Conservation (phyloP, 2,113 vertebrate genomes). For the Blennius ocellaris region DNA sequence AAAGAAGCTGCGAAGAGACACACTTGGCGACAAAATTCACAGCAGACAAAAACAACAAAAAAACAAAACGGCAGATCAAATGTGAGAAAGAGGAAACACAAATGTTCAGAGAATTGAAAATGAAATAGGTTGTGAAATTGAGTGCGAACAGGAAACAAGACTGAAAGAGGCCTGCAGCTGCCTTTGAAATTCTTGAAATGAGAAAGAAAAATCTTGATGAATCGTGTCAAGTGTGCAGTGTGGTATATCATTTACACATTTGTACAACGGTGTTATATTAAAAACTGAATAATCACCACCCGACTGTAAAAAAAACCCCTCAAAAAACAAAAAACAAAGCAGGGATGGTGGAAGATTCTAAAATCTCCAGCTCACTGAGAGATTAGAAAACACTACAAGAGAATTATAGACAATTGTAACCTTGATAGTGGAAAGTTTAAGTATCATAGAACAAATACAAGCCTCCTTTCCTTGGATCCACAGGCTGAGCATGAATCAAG, state of each 20-base stretch:
- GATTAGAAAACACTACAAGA: background rate
- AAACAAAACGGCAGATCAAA: conserved; percentile 34
- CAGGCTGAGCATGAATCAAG: background rate
- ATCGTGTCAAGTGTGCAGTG: background rate
- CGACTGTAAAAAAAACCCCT: too few relatives aligned
- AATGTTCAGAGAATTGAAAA: conserved; percentile 62
- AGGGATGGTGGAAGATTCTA: too few relatives aligned
- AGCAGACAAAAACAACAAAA: conserved; percentile 19
- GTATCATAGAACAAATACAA: background rate
- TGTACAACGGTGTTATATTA: background rate
- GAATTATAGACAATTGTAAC: background rate
- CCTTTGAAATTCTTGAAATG: conserved; percentile 20
- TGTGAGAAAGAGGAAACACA: conserved; percentile 59
- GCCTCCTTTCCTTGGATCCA: background rate
- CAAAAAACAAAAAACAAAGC: too few relatives aligned
- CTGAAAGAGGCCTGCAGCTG: conserved; percentile 31
- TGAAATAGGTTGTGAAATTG: conserved; percentile 51
- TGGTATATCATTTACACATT: background rate
- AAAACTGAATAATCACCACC: conserved; percentile 1
- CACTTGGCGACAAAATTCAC: conserved; percentile 53
- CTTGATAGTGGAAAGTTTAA: background rate
- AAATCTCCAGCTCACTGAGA: background rate
- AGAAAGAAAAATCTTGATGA: conserved; percentile 13
- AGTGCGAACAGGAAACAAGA: conserved; percentile 38
- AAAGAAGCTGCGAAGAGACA: conserved; percentile 54